Evolutionary conservation across 2,888 invertebrate species (phyloP).

Genomic region (Caenorhabditis macrosperma): DNA sequence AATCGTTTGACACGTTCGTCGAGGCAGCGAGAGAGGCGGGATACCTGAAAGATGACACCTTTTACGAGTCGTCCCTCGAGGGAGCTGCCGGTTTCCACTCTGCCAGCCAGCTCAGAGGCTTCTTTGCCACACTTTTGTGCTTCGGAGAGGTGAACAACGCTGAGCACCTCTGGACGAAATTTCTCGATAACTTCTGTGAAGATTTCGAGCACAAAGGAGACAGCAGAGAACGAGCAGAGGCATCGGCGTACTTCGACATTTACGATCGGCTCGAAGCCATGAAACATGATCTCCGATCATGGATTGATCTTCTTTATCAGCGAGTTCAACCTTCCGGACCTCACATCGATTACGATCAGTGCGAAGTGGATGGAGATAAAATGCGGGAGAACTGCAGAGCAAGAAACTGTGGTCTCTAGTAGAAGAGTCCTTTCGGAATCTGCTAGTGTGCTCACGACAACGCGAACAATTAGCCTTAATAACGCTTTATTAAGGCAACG

Average conservation of each 20-base stretch:
- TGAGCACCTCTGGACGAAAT: slow-evolving; percentile 22
- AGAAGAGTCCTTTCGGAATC: too few relatives aligned
- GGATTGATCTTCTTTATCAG: too few relatives aligned
- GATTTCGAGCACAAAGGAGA: neutral
- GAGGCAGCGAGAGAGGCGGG: slow-evolving; percentile 49
- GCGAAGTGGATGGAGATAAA: slow-evolving; percentile 2
- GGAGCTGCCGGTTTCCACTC: slow-evolving; percentile 32
- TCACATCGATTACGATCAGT: slow-evolving; percentile 4
- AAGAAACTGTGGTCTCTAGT: too few relatives aligned
- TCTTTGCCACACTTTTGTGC: slow-evolving; percentile 23
- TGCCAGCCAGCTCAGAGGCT: slow-evolving; percentile 10
- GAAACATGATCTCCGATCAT: too few relatives aligned
- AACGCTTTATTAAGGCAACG: too few relatives aligned
- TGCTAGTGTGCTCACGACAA: neutral
- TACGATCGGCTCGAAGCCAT: neutral
- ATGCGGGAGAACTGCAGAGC: slow-evolving; percentile 22
- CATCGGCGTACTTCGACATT: slow-evolving; percentile 30
- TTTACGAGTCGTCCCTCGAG: slow-evolving; percentile 4
- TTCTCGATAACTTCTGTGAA: neutral
- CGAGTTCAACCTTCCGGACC: neutral
- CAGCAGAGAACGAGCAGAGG: neutral
- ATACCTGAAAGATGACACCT: slow-evolving; percentile 25
- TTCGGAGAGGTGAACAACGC: slow-evolving; percentile 13
- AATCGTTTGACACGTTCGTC: slow-evolving; percentile 13
- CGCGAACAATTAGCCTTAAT: too few relatives aligned